phyloP scores from a whole-genome alignment of 2,113 vertebrate species.

The Onychorhynchus coronatus region DNA sequence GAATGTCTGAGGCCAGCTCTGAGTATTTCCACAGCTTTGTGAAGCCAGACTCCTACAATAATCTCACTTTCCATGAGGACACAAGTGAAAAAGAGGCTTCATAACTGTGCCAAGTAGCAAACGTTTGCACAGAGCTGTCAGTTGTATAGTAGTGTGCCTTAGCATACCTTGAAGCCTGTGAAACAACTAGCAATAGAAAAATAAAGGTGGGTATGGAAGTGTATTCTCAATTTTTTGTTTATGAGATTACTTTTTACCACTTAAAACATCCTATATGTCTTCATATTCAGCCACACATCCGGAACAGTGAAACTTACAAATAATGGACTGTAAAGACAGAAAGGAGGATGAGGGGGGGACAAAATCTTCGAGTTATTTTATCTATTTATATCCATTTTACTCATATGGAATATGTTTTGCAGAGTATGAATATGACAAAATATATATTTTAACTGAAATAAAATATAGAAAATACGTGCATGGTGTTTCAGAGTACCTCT shows the following conservation, averaged over 20 bases:
- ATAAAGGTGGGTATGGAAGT: background rate
- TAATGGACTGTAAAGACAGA: background rate
- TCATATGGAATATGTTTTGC: background rate
- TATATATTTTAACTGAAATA: background rate
- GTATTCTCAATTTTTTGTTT: background rate
- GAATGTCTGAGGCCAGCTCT: background rate
- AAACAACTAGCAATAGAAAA: background rate
- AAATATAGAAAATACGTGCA: background rate
- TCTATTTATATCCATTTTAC: background rate
- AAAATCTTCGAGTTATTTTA: background rate
- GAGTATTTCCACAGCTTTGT: background rate
- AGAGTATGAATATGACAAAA: background rate
- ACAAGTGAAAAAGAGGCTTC: background rate
- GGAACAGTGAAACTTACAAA: background rate
- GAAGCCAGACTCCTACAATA: background rate
- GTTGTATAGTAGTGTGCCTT: background rate
- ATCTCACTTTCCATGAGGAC: background rate
- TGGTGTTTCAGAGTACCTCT: background rate
- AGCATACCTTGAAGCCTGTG: background rate
- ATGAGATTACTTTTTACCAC: background rate
- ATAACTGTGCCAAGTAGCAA: rapidly evolving
- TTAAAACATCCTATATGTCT: background rate
- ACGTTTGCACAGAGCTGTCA: background rate
- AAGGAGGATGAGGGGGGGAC: no score
- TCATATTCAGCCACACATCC: background rate